Evolutionary conservation across 2,888 invertebrate genomes (phyloP), one percentile per base, ranked within the genome.

Genomic region (Ormyrus pomaceus): DNA sequence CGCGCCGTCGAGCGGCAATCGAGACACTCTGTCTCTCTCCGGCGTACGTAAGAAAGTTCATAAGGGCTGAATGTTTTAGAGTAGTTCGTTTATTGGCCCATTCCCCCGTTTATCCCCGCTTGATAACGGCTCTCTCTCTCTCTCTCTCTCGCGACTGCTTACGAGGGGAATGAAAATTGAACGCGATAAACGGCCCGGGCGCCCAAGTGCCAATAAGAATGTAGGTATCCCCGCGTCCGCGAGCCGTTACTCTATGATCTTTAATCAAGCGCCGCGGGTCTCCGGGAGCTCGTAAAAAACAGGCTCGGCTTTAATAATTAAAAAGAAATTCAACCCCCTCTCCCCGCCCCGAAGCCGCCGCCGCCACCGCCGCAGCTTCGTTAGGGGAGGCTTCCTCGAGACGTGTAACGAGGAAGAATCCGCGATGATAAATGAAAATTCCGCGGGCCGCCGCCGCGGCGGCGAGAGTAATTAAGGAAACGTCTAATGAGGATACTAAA

Each of bases 401-500:
- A 45, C 8, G 51, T 58, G 75, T 75, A 75, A 75, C 59, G 75
- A 75, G 75, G 75, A 19, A 46, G 59, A 50, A 75, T 75, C 66
- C 75, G 58, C 51, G 51, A 50, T 66, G 75, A 75, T 58, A 75
- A 66, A 75, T 66, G 66, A 75, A 75, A 75, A 75, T 66, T 66
- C 59, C 50, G 74, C 34, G 46, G n/a, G 10, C 11, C 9, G 19
- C 10, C 6, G 50, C 65, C 3, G 53, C 5, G 53, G 66, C 5
- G 66, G 48, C 5, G 50, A 56, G 46, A 64, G 66, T 75, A 75
- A 75, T 75, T 66, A 75, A 75, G 75, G 59, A 55, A 53, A 66
- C 59, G 58, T 66, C 75, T 75, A 75, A 75, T 75, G 75, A 75
- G 75, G 75, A 55, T 19, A 19, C 74, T n/a, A 66, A 66, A 66